Evolutionary conservation across 2,797 vertebrate genomes (phyloP), one percentile per base, ranked within the genome.

Genomic region (Liparis tanakae): DNA sequence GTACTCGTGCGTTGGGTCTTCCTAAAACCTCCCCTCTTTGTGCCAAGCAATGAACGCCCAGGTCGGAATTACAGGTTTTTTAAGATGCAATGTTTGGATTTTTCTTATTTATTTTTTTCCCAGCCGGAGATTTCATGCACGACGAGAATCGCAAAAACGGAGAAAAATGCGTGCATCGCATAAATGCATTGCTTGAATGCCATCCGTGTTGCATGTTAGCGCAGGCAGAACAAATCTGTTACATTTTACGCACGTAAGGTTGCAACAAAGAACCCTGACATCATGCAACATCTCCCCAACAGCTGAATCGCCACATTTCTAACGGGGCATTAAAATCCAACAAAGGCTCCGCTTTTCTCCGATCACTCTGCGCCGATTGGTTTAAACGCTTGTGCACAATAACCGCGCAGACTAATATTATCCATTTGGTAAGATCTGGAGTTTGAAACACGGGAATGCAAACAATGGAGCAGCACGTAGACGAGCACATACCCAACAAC

Each of bases 201-300:
- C 68, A 39, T 69, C 51, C 46, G 14, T 68, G 76, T 58, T 83
- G 72, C 85, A 78, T 78, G 81, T 72, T 88, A 85, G 74, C 74
- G 78, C 61, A 79, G 51, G 67, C 58, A 41, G 58, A 54, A 14
- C 2, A 58, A 73, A 50, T 80, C 69, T 41, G 86, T 83, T 75
- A 82, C 69, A 86, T 89, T 91, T 92, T 83, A 87, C 84, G 88
- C 91, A 94, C 92, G 91, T 88, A 90, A 87, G 89, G 88, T 85
- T 91, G 91, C 91, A 94, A 94, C 93, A 93, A 94, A 94, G 93
- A 92, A 82, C 88, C 84, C 85, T 91, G 92, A 92, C 93, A 93
- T 92, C 91, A 89, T 85, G 90, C 91, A 89, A 88, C 89, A 89
- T 91, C 85, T 87, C 84, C 73, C 81, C 80, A 86, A 84, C 86